phyloP scores from a whole-genome alignment of 2,113 vertebrate genomes.

The Athene noctua region DNA sequence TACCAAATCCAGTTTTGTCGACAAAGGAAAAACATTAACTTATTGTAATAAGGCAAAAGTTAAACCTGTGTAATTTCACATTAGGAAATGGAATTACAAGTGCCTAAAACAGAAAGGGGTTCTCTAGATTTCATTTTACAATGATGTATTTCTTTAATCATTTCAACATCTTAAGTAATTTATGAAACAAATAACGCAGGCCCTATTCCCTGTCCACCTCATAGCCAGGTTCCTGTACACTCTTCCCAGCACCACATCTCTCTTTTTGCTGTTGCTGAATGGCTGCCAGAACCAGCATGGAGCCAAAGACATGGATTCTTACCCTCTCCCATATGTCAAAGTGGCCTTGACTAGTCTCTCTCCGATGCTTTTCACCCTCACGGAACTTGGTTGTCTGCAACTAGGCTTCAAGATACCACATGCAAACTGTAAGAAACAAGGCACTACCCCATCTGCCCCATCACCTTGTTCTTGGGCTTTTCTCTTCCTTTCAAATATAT shows the following conservation, averaged over 20 bases:
- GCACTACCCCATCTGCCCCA: not conserved
- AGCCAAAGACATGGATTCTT: not conserved
- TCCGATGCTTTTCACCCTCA: not conserved
- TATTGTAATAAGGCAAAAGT: not conserved
- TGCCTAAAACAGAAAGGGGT: not conserved
- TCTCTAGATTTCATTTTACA: not conserved
- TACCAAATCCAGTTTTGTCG: not conserved
- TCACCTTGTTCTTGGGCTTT: not conserved
- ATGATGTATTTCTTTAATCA: not conserved
- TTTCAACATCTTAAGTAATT: not conserved
- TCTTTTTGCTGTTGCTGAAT: not conserved
- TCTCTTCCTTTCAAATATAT: not conserved
- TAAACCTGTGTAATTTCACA: accelerated
- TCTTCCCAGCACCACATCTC: not conserved
- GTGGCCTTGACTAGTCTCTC: not conserved
- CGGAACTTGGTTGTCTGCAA: not conserved
- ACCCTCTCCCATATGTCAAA: not conserved
- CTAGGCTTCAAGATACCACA: not conserved
- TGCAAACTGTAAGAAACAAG: not conserved
- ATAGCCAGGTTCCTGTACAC: not conserved
- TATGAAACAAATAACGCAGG: not conserved
- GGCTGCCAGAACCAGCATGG: not conserved
- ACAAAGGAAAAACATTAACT: not conserved
- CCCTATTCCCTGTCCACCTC: not conserved
- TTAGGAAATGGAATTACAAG: not conserved